A percentile compares a stretch with the other conserved stretches of the same genome.
Conservation (phyloP, 1,140 invertebrate genomes). For the Cydia splendana region DNA sequence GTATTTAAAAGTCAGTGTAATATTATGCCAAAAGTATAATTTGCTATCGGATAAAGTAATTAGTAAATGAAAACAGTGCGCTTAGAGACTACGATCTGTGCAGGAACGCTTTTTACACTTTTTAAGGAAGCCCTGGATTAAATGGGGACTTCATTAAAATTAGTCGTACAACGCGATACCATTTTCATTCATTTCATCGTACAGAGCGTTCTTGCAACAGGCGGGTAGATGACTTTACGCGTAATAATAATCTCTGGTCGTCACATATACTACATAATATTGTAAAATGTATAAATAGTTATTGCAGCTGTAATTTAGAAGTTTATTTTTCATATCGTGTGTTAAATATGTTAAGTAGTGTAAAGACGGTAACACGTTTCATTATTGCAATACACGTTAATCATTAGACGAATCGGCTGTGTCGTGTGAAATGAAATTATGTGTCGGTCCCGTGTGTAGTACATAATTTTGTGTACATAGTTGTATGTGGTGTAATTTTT, state of each 20-base stretch:
- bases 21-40: constrained; percentile 57
- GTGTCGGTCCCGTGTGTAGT: constrained; percentile 67
- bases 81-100: constrained; percentile 55
- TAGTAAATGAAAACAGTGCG: constrained; percentile 63
- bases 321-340: constrained; percentile 79
- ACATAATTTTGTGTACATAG: constrained; percentile 67
- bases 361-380: constrained; percentile 69
- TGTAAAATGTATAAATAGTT: constrained; percentile 79
- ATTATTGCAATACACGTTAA: constrained; percentile 68
- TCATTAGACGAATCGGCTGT: constrained; percentile 75
- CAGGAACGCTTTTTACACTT: background rate
- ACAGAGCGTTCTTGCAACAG: background rate
- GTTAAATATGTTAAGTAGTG: constrained; percentile 77
- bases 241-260: constrained; percentile 64
- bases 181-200: background rate
- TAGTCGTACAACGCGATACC: background rate
- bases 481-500: constrained; percentile 37
- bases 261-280: constrained; percentile 60
- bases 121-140: background rate
- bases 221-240: constrained; percentile 52
- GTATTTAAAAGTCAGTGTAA: constrained; percentile 51
- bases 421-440: constrained; percentile 67
- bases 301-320: constrained; percentile 78
- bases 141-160: constrained; percentile 7
- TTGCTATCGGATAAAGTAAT: constrained; percentile 57